These are phyloP conservation scores for Alca torda DNA, from an alignment of 2,797 vertebrate species.

Conservation along the genomic window DNA sequence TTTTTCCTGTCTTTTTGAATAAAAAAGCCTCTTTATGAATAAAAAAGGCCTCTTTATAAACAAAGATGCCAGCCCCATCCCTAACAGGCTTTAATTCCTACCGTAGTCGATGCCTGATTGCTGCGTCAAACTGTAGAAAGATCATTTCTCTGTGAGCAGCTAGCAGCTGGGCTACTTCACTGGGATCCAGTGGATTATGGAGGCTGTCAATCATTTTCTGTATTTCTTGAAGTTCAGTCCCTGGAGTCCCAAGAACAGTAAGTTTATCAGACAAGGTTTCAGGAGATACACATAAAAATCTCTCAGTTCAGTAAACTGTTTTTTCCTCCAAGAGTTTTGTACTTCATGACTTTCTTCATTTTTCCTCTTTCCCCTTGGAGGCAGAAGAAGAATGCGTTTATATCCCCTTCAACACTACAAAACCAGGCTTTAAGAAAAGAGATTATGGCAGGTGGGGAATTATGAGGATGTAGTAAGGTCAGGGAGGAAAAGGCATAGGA, in stretches of 20 bases:
- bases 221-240: slow-evolving; percentile 76
- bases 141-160: slow-evolving; percentile 73
- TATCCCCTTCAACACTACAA: not conserved
- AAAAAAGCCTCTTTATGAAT: not conserved
- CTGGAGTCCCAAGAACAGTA: slow-evolving; percentile 37
- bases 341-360: not conserved
- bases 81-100: slow-evolving; percentile 10
- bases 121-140: slow-evolving; percentile 76
- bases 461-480: not conserved
- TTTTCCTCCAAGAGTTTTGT: not conserved
- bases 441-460: not conserved
- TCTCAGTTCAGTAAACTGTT: not conserved
- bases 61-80: not conserved
- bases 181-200: slow-evolving; percentile 68
- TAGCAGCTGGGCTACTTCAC: slow-evolving; percentile 67
- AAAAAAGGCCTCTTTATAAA: not conserved
- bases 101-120: slow-evolving; percentile 72
- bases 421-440: not conserved
- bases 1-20: not conserved
- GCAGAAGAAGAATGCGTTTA: not conserved
- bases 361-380: not conserved
- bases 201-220: slow-evolving; percentile 76
- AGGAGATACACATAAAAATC: not conserved
- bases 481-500: not conserved
- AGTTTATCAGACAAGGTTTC: not conserved